phyloP scores from a whole-genome alignment of 2,797 vertebrate genomes.

The Phyllotis vaccarum region DNA sequence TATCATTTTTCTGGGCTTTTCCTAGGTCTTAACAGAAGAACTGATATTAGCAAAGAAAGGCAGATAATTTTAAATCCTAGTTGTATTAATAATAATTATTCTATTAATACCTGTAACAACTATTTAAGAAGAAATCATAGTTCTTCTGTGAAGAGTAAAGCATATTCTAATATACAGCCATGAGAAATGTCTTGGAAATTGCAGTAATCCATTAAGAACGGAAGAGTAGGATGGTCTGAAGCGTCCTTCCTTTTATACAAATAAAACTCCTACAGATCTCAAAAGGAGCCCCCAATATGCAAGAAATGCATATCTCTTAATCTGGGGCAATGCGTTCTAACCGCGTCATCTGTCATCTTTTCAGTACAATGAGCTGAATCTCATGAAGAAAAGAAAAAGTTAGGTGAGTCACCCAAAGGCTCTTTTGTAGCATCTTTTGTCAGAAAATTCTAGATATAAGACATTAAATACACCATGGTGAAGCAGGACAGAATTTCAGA shows the following conservation, averaged over 20 bases:
- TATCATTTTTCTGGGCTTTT: constrained; percentile 59
- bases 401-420: not conserved
- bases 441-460: constrained; percentile 49
- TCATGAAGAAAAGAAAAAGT: constrained; percentile 31
- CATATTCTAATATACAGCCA: not conserved
- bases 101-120: constrained; percentile 34
- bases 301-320: not conserved
- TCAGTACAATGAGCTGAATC: constrained; percentile 9
- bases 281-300: not conserved
- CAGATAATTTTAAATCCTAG: constrained; percentile 11
- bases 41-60: constrained; percentile 44
- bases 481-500: not conserved
- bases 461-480: not conserved
- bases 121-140: constrained; percentile 11
- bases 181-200: not conserved
- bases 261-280: not conserved
- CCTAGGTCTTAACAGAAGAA: constrained; percentile 57
- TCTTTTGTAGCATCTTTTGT: constrained; percentile 29
- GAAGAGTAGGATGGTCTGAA: not conserved
- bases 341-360: no score
- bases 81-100: constrained; percentile 50
- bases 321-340: constrained; percentile 9
- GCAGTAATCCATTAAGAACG: not conserved
- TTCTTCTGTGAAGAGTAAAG: not conserved
- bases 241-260: not conserved